Base-by-base conservation (phyloP, 2,888 invertebrate genomes). In the Melipona bicolor region DNA sequence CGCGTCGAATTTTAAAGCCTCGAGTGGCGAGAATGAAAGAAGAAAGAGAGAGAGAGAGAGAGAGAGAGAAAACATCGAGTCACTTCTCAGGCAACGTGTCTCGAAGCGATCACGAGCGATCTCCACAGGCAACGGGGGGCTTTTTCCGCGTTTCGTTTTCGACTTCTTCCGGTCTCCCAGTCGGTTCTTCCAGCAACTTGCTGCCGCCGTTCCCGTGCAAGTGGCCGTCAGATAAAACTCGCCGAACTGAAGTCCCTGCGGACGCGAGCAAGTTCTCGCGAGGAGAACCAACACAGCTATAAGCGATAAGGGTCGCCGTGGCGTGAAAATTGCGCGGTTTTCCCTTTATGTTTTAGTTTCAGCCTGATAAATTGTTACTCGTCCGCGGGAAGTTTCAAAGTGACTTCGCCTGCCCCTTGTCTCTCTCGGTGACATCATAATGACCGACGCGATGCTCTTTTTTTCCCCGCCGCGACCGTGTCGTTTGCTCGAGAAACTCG, bases 141-240 rank as follows among this genome's bases (percentile, higher is more conserved):
- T 50, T 77, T 62, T 59, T 77, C 68, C 52, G 24, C 67, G 43
- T 13, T 50, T 61, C 68, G 62, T 32, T 64, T 64, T 73, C 77
- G 77, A 73, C 73, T 54, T 77, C 59, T 78, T 77, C 15, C n/a
- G 56, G 5, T 59, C 5, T 24, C 15, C 15, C 5, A 65, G 77
- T 65, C 61, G 73, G 9, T 59, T 50, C 52, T 54, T 76, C 52
- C 27, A 5, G 71, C 61, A 67, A 82, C 67, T 85, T 82, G 75
- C 56, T 19, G 19, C 36, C 83, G 80, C 71, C 59, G 70, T 77
- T 77, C 43, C 9, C 79, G 81, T 77, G 67, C 82, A 86, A 88
- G 86, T 84, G 78, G 77, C 71, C 87, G 87, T 84, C 87, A 65
- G 87, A 88, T 89, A 87, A 89, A 88, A 87, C 89, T 89, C 88